phyloP scores from a whole-genome alignment of 2,888 invertebrate genomes.

The Dromius quadrimaculatus region DNA sequence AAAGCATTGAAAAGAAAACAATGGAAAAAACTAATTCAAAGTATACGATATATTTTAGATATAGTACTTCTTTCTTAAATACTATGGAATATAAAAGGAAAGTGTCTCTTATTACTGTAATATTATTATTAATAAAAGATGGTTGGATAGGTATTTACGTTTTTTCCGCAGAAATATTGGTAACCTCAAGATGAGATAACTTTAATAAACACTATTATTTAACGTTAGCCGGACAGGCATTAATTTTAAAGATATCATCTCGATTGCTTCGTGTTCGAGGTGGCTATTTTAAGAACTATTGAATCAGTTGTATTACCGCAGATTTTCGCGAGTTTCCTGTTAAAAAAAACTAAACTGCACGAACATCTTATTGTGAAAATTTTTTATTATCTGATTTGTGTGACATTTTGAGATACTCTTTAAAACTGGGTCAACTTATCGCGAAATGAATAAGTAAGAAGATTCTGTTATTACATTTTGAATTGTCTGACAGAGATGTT shows the following conservation, averaged over 20 bases:
- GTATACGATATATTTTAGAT: too few relatives aligned
- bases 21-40: too few relatives aligned
- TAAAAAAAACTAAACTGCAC: slow-evolving; percentile 9
- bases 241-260: slow-evolving; percentile 32
- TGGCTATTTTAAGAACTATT: slow-evolving; percentile 42
- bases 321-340: slow-evolving; percentile 39
- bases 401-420: not conserved
- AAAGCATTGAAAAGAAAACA: too few relatives aligned
- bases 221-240: slow-evolving; percentile 22
- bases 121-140: too few relatives aligned
- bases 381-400: slow-evolving; percentile 6
- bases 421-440: slow-evolving; percentile 1
- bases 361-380: slow-evolving; percentile 33
- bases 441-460: not conserved
- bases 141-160: too few relatives aligned
- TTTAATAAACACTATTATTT: too few relatives aligned
- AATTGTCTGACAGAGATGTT: too few relatives aligned
- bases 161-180: too few relatives aligned
- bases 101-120: too few relatives aligned
- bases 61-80: too few relatives aligned
- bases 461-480: not conserved
- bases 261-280: slow-evolving; percentile 23
- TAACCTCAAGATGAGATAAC: too few relatives aligned
- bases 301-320: slow-evolving; percentile 24
- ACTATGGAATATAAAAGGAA: too few relatives aligned